These are phyloP conservation scores for Anoplius nigerrimus DNA, from an alignment of 2,888 invertebrate species.

Conservation along the genomic window DNA sequence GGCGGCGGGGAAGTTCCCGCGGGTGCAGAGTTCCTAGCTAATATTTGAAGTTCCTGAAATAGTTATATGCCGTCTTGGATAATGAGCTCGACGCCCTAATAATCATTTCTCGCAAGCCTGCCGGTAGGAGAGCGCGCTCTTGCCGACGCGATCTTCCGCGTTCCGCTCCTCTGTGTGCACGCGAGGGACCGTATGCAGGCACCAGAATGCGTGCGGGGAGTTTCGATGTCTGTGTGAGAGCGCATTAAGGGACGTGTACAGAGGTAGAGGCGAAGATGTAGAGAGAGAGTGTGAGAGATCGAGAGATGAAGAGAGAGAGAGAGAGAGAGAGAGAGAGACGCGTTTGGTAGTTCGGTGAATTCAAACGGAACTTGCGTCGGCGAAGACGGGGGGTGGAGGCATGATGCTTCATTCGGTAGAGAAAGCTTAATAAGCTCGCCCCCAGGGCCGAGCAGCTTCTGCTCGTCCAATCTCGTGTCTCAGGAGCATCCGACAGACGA, in stretches of 20 bases:
- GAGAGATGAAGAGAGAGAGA: constrained; percentile 11
- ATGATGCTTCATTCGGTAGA: constrained; percentile 22
- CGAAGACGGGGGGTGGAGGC: constrained; percentile 7
- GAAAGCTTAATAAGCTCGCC: constrained; percentile 29
- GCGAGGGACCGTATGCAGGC: no score
- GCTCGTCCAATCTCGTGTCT: constrained; percentile 1
- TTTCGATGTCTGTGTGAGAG: no score
- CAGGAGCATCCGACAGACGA: background rate
- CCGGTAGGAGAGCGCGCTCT: no score
- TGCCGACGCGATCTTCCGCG: constrained; percentile 7
- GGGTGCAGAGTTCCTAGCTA: constrained; percentile 51
- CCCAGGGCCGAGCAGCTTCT: background rate
- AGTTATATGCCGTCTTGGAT: constrained; percentile 53
- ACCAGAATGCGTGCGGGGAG: no score
- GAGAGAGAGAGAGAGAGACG: constrained; percentile 12
- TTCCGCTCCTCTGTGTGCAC: no score
- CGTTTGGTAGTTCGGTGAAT: background rate
- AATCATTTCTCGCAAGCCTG: constrained; percentile 53
- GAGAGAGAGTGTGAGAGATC: constrained; percentile 7
- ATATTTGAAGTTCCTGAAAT: constrained; percentile 65
- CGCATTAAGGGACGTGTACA: no score
- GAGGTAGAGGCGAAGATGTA: constrained; percentile 13
- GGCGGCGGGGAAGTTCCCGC: constrained; percentile 27
- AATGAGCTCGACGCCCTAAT: constrained; percentile 59
- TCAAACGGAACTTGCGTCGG: constrained; percentile 29